Evolutionary conservation across 2,888 invertebrate genomes (phyloP), one percentile per base, ranked within the genome.

Genomic region (Pammene aurita): DNA sequence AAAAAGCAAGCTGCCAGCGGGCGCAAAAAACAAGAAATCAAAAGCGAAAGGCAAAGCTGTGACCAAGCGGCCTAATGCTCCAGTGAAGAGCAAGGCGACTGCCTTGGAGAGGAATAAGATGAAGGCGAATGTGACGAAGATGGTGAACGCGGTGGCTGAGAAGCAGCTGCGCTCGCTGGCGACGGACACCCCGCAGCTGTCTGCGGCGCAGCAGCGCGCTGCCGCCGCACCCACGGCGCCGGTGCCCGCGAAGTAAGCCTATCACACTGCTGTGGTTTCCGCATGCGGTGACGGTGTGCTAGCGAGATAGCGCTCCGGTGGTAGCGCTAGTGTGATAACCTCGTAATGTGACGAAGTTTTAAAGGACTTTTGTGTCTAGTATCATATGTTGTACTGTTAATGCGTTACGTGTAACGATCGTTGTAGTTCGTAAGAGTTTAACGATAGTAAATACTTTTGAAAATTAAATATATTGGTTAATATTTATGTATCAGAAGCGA

Each of bases 91-190:
- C 46, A 96, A 95, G 78, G 93, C 94, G 76, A 92, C 92, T 67
- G 87, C 92, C 35, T 86, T 94, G 62, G 94, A 95, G 79, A 84
- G 93, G 0, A 93, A 93, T 74, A 95, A 95, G 78, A 88, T 96
- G 80, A 96, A 95, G 78, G 93, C 94, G 72, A 93, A 93, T 66
- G 94, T 96, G 13, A 93, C 95, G 7, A 95, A 95, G 84, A 94
- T 94, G 80, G 94, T 96, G n/a, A 96, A 96, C 79, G 94, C 94
- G 77, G 93, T 94, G 2, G 94, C 94, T 61, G 96, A 96, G 81
- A 85, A 94, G 73, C 95, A 96, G 83, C 88, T 96, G 56, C 85
- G 96, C 61, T 91, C 94, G 1, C 83, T 93, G 69, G 95, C 95
- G 0, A 85, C 86, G 26, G 91, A 87, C 16, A 93, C 90, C 4